These are phyloP conservation scores for Tragelaphus buxtoni DNA, from an alignment of 2,113 vertebrate genomes.

Conservation along the genomic window DNA sequence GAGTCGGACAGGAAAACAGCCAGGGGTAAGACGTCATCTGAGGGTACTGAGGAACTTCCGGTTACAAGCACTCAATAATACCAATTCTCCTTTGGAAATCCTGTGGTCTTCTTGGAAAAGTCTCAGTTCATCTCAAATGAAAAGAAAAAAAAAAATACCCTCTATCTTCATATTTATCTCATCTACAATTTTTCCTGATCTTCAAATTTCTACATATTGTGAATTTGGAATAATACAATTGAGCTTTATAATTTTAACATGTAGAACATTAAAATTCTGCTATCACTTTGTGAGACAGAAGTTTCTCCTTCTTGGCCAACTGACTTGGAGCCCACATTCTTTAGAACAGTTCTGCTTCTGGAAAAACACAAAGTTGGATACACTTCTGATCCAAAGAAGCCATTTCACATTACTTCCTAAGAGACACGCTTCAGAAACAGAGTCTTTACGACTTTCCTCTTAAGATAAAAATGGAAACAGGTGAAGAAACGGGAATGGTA, in stretches of 20 bases:
- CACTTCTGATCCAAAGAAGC: not conserved
- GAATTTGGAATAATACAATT: not conserved
- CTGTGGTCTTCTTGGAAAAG: not conserved
- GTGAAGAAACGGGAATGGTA: accelerated
- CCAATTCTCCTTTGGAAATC: not conserved
- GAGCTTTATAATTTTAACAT: not conserved
- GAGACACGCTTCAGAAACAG: not conserved
- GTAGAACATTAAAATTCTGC: not conserved
- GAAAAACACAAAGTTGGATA: not conserved
- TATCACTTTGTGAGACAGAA: not conserved
- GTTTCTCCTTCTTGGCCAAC: not conserved
- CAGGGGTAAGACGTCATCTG: not conserved
- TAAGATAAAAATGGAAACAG: not conserved
- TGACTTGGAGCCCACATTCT: not conserved
- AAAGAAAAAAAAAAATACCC: not conserved
- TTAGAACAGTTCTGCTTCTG: not conserved
- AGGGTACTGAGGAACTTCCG: not conserved
- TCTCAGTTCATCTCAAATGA: not conserved
- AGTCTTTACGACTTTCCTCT: too few species aligned
- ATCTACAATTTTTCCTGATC: not conserved
- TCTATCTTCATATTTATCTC: not conserved
- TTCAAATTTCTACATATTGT: not conserved
- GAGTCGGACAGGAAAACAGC: not conserved
- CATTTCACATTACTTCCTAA: not conserved
- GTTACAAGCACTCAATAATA: too few species aligned